phyloP scores from a whole-genome alignment of 2,113 vertebrate genomes.

The Phrynocephalus versicolor region DNA sequence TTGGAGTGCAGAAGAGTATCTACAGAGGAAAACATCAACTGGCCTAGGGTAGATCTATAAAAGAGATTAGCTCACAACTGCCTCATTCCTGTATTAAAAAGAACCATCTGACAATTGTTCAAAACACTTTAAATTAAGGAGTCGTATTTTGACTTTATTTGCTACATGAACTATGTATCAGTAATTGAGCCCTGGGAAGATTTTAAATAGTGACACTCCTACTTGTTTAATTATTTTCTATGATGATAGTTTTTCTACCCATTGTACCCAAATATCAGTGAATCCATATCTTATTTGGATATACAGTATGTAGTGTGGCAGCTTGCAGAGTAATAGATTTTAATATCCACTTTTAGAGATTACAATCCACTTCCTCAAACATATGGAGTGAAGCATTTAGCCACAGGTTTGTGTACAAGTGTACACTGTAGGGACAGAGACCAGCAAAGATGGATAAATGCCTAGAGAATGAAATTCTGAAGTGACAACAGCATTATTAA shows the following conservation, averaged over 20 bases:
- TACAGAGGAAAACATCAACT: background rate
- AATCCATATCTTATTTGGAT: background rate
- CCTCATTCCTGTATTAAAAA: conserved; percentile 36
- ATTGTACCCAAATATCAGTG: background rate
- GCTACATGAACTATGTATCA: background rate
- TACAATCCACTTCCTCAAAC: no score
- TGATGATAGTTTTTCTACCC: background rate
- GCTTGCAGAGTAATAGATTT: no score
- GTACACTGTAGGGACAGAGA: no score
- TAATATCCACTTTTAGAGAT: no score
- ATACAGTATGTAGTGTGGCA: no score
- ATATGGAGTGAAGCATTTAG: no score
- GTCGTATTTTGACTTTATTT: background rate
- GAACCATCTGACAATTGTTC: conserved; percentile 22
- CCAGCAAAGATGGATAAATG: no score
- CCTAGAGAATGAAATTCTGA: no score
- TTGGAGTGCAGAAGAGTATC: conserved; percentile 35
- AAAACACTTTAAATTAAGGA: background rate
- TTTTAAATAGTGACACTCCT: accelerated
- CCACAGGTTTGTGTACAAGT: no score
- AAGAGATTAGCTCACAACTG: no score
- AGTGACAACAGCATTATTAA: no score
- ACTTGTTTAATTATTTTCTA: background rate
- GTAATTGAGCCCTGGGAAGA: conserved; percentile 4
- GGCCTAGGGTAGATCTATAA: background rate